phyloP scores from a whole-genome alignment of 1,140 invertebrate genomes.

The Mamestra configurata region DNA sequence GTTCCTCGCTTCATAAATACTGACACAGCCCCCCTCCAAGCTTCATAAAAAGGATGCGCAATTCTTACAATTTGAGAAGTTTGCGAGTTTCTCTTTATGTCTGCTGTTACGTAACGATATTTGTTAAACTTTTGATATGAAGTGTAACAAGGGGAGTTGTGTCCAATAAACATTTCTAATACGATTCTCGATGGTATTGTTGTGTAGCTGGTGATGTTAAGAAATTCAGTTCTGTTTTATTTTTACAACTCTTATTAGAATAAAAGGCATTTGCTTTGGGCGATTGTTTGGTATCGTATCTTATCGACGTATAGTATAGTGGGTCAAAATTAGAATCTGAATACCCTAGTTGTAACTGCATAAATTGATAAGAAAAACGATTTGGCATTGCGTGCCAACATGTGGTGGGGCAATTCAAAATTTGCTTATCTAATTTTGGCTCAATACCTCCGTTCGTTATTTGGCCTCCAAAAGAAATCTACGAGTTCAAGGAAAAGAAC shows the following conservation, averaged over 20 bases:
- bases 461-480: too few relatives aligned
- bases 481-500: too few relatives aligned
- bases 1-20: slow-evolving; percentile 54
- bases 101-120: slow-evolving; percentile 39
- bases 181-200: slow-evolving; percentile 10
- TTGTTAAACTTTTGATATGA: slow-evolving; percentile 46
- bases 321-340: neutral
- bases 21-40: slow-evolving; percentile 15
- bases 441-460: too few relatives aligned
- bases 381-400: too few relatives aligned
- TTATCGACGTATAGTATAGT: neutral
- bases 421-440: too few relatives aligned
- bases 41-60: slow-evolving; percentile 50
- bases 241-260: neutral
- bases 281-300: neutral
- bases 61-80: slow-evolving; percentile 50
- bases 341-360: too few relatives aligned
- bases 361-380: too few relatives aligned
- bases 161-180: slow-evolving; percentile 35
- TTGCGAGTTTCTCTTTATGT: slow-evolving; percentile 46
- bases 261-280: too few relatives aligned
- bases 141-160: slow-evolving; percentile 24
- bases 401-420: too few relatives aligned
- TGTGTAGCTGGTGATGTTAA: neutral
- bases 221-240: neutral